phyloP scores from a whole-genome alignment of 2,888 invertebrate genomes.

The Phyto melanocephala region DNA sequence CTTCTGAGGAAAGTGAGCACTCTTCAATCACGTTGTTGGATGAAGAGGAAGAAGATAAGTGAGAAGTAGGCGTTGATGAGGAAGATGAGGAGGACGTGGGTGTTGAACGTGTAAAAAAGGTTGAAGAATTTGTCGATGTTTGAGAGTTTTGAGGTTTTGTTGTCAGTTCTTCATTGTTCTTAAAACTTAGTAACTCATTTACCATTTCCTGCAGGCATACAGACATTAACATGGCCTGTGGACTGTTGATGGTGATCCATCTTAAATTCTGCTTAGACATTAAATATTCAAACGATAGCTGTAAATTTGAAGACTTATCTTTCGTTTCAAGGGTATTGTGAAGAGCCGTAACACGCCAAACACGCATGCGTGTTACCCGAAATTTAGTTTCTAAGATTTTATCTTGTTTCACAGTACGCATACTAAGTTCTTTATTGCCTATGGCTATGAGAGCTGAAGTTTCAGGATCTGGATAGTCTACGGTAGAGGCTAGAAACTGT shows the following conservation, averaged over 20 bases:
- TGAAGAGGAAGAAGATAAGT: conserved; percentile 64
- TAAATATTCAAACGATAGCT: conserved; percentile 96
- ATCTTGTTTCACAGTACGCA: conserved; percentile 82
- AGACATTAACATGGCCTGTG: conserved; percentile 96
- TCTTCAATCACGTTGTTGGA: conserved; percentile 64
- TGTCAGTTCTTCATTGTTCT: conserved; percentile 53
- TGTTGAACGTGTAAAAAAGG: conserved; percentile 62
- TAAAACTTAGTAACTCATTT: conserved; percentile 85
- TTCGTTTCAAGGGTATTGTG: conserved; percentile 79
- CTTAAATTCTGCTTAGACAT: conserved; percentile 93
- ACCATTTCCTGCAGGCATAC: conserved; percentile 97
- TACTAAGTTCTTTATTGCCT: conserved; percentile 91
- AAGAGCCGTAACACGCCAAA: conserved; percentile 96
- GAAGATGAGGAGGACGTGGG: conserved; percentile 67
- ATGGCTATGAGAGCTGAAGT: conserved; percentile 88
- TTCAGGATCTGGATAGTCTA: conserved; percentile 86
- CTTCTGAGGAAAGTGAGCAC: conserved; percentile 65
- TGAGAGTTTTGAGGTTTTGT: background rate
- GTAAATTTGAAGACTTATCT: conserved; percentile 79
- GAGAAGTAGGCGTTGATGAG: conserved; percentile 69
- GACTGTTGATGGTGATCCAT: conserved; percentile 95
- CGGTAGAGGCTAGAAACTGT: conserved; percentile 86
- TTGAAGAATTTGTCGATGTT: conserved; percentile 46
- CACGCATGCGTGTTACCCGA: conserved; percentile 96
- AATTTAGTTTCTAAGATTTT: conserved; percentile 90